phyloP scores from a whole-genome alignment of 2,113 vertebrate genomes.

The Nesogale talazaci region DNA sequence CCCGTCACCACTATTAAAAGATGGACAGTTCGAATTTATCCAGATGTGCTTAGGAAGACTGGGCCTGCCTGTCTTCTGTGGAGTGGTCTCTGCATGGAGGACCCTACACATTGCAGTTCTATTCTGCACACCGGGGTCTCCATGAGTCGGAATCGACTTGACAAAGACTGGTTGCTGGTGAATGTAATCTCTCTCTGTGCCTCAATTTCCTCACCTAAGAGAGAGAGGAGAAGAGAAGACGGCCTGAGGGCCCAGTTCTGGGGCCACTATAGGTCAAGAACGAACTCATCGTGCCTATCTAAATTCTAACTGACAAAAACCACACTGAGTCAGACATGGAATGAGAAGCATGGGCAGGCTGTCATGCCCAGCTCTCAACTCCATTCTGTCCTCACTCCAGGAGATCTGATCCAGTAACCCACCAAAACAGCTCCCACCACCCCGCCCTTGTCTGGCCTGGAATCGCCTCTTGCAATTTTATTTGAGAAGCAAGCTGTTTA shows the following conservation, averaged over 20 bases:
- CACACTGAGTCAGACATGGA: constrained; percentile 1
- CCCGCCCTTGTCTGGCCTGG: neutral
- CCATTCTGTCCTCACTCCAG: neutral
- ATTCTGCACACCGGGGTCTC: neutral
- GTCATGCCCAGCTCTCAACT: neutral
- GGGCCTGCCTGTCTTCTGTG: neutral
- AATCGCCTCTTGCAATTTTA: neutral
- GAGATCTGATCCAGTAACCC: constrained; percentile 30
- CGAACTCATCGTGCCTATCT: neutral
- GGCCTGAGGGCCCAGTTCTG: neutral
- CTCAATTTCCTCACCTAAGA: neutral
- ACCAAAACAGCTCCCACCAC: constrained; percentile 33
- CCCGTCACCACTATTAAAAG: neutral
- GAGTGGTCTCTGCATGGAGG: neutral
- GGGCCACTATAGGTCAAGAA: neutral
- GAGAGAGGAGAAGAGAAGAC: neutral
- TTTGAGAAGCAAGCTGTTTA: neutral
- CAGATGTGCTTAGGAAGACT: neutral
- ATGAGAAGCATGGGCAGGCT: constrained; percentile 44
- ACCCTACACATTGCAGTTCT: neutral
- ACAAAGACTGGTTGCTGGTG: neutral
- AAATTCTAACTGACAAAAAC: neutral
- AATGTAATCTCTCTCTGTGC: neutral
- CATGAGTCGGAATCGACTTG: neutral
- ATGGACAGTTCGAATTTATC: neutral